Conservation (phyloP, 2,797 vertebrate species). For the Poecilia velifera region DNA sequence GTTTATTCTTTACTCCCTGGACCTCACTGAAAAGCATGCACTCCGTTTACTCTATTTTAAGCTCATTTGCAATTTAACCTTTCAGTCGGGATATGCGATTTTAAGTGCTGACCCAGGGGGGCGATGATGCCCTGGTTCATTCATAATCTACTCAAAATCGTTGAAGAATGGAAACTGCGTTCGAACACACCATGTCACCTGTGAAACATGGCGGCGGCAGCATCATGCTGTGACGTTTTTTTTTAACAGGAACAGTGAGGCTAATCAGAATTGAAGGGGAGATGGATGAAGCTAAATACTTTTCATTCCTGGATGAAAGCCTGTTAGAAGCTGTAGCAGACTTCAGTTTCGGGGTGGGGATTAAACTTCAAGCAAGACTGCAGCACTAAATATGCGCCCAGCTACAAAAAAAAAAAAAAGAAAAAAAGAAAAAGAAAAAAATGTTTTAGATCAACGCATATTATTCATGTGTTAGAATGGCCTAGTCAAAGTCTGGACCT, state of each 20-base stretch:
- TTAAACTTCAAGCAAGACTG: background rate
- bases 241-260: background rate
- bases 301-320: background rate
- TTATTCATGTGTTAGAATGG: background rate
- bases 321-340: background rate
- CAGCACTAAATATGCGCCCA: background rate
- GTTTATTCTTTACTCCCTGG: background rate
- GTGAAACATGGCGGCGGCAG: background rate
- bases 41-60: background rate
- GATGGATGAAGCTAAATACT: background rate
- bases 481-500: background rate
- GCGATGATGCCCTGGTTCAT: background rate
- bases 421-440: no score
- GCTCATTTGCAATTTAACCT: background rate
- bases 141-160: background rate
- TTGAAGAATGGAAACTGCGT: background rate
- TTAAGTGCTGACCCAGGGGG: background rate
- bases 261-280: background rate
- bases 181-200: background rate
- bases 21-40: background rate
- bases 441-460: background rate
- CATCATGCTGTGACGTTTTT: background rate
- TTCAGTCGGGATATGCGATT: background rate
- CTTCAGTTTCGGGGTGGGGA: background rate
- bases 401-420: background rate